Evolutionary conservation across 2,113 vertebrate species (phyloP).

Genomic region (Lepisosteus osseus): DNA sequence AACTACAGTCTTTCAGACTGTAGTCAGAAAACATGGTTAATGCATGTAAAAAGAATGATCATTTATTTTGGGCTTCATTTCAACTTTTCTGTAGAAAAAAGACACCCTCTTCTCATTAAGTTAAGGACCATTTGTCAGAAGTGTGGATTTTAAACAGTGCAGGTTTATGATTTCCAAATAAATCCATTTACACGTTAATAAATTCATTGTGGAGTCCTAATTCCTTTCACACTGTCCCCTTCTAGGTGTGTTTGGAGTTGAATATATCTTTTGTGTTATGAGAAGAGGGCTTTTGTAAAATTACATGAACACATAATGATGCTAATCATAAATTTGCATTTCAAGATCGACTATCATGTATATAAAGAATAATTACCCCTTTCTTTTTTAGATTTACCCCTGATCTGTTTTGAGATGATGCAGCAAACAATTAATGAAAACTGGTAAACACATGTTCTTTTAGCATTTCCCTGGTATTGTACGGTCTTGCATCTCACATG

Average conservation of each 20-base stretch:
- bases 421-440: conserved; percentile 12
- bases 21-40: too few relatives aligned
- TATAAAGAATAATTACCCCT: conserved; percentile 30
- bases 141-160: conserved; percentile 32
- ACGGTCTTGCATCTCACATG: neutral
- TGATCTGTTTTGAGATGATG: conserved; percentile 9
- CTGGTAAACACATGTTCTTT: conserved; percentile 7
- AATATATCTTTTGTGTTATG: conserved; percentile 63
- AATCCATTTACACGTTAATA: conserved; percentile 60
- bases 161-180: conserved; percentile 70
- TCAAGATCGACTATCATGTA: conserved; percentile 51
- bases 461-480: neutral
- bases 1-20: too few relatives aligned
- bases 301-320: conserved; percentile 62
- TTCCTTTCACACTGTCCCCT: conserved; percentile 51
- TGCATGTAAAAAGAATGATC: too few relatives aligned
- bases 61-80: neutral
- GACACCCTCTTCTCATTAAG: conserved; percentile 2
- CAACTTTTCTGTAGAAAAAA: conserved; percentile 10
- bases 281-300: conserved; percentile 64
- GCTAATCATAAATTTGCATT: conserved; percentile 70
- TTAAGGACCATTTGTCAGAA: conserved; percentile 19
- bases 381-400: neutral
- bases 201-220: conserved; percentile 58
- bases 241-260: conserved; percentile 36